Percentiles rank a stretch among this genome's conserved stretches.
phyloP scores from a whole-genome alignment of 2,113 vertebrate genomes.

The Larimichthys polyactis region DNA sequence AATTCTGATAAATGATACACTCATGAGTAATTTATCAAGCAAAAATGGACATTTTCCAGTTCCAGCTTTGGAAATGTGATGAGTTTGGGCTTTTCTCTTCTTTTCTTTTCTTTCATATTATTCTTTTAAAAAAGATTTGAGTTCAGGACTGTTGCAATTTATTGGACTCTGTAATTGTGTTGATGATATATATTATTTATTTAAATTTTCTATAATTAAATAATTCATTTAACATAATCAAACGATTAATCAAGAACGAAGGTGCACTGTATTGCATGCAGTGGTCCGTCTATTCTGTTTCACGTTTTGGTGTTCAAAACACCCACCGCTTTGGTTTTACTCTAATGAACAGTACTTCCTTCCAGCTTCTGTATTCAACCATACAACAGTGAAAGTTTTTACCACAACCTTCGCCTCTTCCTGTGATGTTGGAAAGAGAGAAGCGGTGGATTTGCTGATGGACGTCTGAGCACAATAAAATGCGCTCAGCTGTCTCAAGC shows the following conservation, averaged over 20 bases:
- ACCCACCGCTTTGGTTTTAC: constrained; percentile 54
- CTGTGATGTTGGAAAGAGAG: constrained; percentile 27
- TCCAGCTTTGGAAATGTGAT: neutral
- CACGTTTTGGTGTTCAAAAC: constrained; percentile 34
- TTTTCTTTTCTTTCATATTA: neutral
- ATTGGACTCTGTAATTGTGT: neutral
- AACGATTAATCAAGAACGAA: neutral
- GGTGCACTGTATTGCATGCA: no score
- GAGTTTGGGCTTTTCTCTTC: neutral
- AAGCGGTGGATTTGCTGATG: constrained; percentile 55
- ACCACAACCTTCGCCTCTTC: constrained; percentile 40
- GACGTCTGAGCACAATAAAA: constrained; percentile 68
- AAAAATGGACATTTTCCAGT: neutral
- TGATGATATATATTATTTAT: neutral
- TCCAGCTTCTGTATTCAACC: constrained; percentile 49
- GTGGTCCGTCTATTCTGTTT: constrained; percentile 16
- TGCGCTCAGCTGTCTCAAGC: constrained; percentile 59
- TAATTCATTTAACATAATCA: neutral
- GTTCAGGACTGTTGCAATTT: neutral
- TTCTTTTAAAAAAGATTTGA: no score
- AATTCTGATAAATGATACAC: neutral
- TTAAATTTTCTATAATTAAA: neutral
- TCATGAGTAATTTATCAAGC: neutral
- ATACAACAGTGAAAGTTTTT: constrained; percentile 36
- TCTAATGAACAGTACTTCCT: constrained; percentile 48